Evolutionary conservation across 2,797 vertebrate species (phyloP).

Genomic region (Pseudochirops corinnae): DNA sequence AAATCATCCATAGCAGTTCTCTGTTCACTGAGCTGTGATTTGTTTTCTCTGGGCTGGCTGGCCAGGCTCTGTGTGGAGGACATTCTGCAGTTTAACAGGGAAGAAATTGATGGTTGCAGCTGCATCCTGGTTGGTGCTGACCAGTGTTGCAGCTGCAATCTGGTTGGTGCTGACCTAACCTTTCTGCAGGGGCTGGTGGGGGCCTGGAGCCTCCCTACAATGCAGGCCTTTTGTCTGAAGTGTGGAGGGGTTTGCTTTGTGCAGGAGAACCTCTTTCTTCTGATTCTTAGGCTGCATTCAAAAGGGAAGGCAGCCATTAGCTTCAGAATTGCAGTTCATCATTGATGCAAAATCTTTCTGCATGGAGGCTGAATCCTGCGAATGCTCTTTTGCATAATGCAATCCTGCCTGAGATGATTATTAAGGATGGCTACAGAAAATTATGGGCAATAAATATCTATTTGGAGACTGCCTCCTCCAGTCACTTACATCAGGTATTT

Average conservation of each 20-base stretch:
- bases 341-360: background rate
- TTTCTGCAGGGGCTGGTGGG: background rate
- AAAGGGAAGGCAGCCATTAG: slow-evolving; percentile 33
- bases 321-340: background rate
- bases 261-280: slow-evolving; percentile 53
- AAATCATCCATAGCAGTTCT: background rate
- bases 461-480: slow-evolving; percentile 23
- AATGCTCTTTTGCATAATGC: slow-evolving; percentile 20
- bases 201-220: background rate
- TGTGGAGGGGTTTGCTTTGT: slow-evolving; percentile 60
- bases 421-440: slow-evolving; percentile 34
- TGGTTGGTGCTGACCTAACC: background rate
- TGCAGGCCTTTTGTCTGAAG: slow-evolving; percentile 73
- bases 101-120: slow-evolving; percentile 73
- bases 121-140: slow-evolving; percentile 5
- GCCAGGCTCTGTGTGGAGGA: slow-evolving; percentile 34
- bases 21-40: slow-evolving; percentile 40
- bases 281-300: rapidly evolving
- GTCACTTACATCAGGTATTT: background rate
- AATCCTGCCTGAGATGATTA: slow-evolving; percentile 4
- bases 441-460: slow-evolving; percentile 21
- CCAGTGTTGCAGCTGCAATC: background rate
- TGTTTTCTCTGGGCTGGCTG: slow-evolving; percentile 59
- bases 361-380: background rate
- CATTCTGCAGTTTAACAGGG: slow-evolving; percentile 73